Conservation (phyloP, 2,888 invertebrate genomes). For the Helicoverpa assulta region DNA sequence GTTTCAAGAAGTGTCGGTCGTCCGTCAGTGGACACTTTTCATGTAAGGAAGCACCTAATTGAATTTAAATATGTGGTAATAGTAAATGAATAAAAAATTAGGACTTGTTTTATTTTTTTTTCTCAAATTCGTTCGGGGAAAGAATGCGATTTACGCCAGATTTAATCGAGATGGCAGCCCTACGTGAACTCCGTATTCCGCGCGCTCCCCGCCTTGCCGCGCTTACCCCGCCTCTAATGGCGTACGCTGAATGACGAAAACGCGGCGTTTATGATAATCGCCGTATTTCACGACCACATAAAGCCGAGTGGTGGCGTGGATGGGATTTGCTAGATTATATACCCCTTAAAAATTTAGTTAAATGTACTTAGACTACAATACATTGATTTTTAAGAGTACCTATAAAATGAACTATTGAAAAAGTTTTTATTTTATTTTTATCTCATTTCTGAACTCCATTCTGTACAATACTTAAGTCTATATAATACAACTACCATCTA, state of each 20-base stretch:
- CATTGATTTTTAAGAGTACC: slow-evolving; percentile 38
- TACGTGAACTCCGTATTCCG: slow-evolving; percentile 25
- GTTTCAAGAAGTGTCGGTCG: too few relatives aligned
- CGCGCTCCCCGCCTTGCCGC: slow-evolving; percentile 11
- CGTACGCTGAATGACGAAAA: slow-evolving; percentile 80
- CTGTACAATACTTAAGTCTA: neutral
- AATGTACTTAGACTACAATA: slow-evolving; percentile 28
- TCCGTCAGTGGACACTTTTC: too few relatives aligned
- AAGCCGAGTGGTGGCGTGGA: slow-evolving; percentile 72
- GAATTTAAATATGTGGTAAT: too few relatives aligned
- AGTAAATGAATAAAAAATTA: too few relatives aligned
- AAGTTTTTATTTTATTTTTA: too few relatives aligned
- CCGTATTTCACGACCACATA: slow-evolving; percentile 81
- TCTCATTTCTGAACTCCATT: neutral
- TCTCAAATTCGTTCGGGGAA: too few relatives aligned
- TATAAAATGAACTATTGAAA: neutral
- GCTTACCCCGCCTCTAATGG: slow-evolving; percentile 70
- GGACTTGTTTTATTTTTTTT: too few relatives aligned
- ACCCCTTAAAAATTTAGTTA: slow-evolving; percentile 60
- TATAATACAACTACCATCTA: neutral
- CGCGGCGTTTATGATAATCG: slow-evolving; percentile 85
- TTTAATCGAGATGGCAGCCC: too few relatives aligned
- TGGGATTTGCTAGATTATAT: slow-evolving; percentile 73
- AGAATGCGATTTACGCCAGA: too few relatives aligned
- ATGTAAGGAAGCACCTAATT: too few relatives aligned